Percentiles rank a stretch among this genome's conserved stretches.
Conservation (phyloP, 2,797 vertebrate genomes). For the Arnoldichthys spilopterus region DNA sequence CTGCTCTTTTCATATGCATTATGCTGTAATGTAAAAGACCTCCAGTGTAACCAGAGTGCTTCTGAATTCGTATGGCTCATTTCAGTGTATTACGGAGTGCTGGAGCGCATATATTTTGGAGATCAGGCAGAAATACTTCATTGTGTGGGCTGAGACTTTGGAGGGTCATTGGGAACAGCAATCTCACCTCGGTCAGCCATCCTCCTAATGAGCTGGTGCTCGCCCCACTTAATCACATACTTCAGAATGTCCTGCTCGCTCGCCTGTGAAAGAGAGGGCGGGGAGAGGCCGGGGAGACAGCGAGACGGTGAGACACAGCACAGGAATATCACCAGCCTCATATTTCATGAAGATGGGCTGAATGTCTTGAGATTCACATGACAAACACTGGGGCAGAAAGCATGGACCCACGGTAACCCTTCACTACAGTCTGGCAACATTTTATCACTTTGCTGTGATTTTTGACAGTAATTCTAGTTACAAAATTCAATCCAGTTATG, state of each 20-base stretch:
- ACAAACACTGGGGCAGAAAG: constrained; percentile 16
- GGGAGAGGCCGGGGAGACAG: constrained; percentile 16
- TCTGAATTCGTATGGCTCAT: neutral
- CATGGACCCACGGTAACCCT: neutral
- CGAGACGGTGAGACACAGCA: constrained; percentile 11
- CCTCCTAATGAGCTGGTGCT: constrained; percentile 98
- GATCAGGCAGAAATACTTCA: constrained; percentile 12
- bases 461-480: no score
- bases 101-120: neutral
- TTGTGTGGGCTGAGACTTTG: neutral
- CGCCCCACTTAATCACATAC: constrained; percentile 98
- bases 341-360: constrained; percentile 33
- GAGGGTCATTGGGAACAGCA: constrained; percentile 34
- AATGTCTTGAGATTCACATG: constrained; percentile 29
- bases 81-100: neutral
- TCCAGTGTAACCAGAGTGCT: neutral
- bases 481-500: no score
- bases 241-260: constrained; percentile 99
- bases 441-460: neutral
- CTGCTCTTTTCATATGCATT: neutral
- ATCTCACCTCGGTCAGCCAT: constrained; percentile 97
- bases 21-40: neutral
- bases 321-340: constrained; percentile 38
- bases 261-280: constrained; percentile 79
- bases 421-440: neutral